A percentile compares a stretch with the other conserved stretches of the same genome.
Evolutionary conservation across 2,113 vertebrate genomes (phyloP).

Genomic region (Thamnaconus septentrionalis): DNA sequence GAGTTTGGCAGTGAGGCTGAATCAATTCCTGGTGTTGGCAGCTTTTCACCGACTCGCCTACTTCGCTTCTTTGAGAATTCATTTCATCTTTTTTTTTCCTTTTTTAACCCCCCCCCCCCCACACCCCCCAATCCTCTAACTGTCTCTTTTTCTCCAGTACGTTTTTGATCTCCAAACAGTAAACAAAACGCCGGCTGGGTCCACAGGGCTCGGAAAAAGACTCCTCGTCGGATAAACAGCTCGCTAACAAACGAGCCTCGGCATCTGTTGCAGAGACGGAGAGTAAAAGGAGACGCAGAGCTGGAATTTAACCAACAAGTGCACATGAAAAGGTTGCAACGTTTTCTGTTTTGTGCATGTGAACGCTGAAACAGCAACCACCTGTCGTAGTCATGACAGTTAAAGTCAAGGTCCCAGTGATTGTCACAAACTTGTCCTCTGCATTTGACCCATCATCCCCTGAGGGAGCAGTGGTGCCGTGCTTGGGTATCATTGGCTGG

Average conservation of each 20-base stretch:
- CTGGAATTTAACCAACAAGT: too few relatives aligned
- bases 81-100: constrained; percentile 22
- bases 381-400: not conserved
- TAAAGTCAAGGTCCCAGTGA: too few relatives aligned
- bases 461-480: too few relatives aligned
- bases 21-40: constrained; percentile 61
- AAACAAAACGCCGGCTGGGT: constrained; percentile 14
- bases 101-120: not conserved
- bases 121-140: too few relatives aligned
- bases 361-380: not conserved
- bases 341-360: not conserved
- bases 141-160: not conserved
- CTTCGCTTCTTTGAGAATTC: constrained; percentile 12
- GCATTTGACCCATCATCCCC: too few relatives aligned
- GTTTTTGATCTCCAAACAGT: constrained; percentile 31
- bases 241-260: not conserved
- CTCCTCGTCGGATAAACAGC: too few relatives aligned
- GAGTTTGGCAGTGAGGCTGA: constrained; percentile 51
- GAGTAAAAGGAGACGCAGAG: too few relatives aligned
- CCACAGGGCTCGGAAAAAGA: not conserved
- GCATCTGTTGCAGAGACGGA: too few relatives aligned
- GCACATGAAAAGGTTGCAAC: too few relatives aligned
- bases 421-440: too few relatives aligned
- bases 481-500: too few relatives aligned
- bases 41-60: constrained; percentile 29